Conservation (phyloP, 2,797 vertebrate species). For the Rousettus madagascariensis region DNA sequence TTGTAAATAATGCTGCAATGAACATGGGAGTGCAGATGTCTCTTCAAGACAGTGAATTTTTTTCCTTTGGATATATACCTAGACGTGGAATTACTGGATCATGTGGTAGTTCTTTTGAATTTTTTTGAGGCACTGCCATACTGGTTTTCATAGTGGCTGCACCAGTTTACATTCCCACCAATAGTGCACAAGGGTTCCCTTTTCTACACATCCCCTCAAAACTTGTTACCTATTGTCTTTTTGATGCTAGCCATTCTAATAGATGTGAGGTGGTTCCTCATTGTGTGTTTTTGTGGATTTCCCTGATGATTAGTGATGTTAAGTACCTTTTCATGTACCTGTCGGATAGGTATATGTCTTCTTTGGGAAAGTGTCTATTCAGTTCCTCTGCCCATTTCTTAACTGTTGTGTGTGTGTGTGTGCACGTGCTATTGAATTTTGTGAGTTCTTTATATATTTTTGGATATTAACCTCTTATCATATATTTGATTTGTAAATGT, state of each 20-base stretch:
- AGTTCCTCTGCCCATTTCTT: not conserved
- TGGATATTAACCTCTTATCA: not conserved
- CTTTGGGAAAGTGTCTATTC: not conserved
- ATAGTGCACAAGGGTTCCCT: not conserved
- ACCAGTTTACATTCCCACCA: not conserved
- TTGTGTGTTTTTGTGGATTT: constrained; percentile 2
- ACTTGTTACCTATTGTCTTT: not conserved
- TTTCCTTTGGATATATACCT: not conserved
- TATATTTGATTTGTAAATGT: not conserved
- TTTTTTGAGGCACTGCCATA: not conserved
- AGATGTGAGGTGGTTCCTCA: not conserved
- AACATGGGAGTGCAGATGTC: not conserved
- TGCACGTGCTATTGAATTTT: not conserved
- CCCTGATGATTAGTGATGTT: not conserved
- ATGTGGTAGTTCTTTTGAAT: not conserved
- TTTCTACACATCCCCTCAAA: not conserved
- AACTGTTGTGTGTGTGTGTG: not conserved
- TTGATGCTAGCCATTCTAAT: not conserved
- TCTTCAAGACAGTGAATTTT: not conserved
- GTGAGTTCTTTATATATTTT: not conserved
- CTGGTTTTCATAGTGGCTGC: not conserved
- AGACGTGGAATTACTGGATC: not conserved
- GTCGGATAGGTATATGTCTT: not conserved
- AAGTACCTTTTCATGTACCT: not conserved
- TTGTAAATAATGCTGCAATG: not conserved